Evolutionary conservation across 1,140 invertebrate species (phyloP), one percentile per base, ranked within the genome.

Genomic region (Zophobas atratus): DNA sequence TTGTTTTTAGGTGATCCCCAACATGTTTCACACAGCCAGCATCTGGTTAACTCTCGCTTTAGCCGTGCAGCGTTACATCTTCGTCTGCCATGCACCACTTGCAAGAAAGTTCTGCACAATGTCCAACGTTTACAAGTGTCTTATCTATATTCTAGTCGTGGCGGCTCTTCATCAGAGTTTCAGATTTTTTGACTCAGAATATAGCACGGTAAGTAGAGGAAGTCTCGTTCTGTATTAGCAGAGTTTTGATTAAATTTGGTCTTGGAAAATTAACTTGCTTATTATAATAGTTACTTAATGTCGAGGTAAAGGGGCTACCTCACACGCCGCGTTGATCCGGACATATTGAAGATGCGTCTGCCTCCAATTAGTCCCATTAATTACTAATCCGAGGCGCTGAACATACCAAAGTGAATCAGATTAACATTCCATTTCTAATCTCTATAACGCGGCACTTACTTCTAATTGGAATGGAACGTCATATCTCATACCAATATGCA

Each of bases 1-100:
- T 77, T 77, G 79, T 70, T 87, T 87, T 0, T 87, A 91, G 91
- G 89, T 91, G 55, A 89, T 97, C 78, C 96, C 96, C 0, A 94
- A 94, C 33, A 91, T 97, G 84, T 97, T 97, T 86, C 96, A 97
- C 88, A 97, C 96, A 0, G 94, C 96, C 0, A 97, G 95, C 76
- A 96, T 97, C 55, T 97, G 96, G 95, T 87, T 97, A 76, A 97
- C 96, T 0, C 86, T 97, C 74, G 93, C 94, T 0, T 87, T 98
- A 39, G 96, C 96, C 1, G 92, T 95, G 0, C 96, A 98, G 88
- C 89, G 95, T 77, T 97, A 97, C 87, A 96, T 97, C 77, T 97
- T 97, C 87, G 95, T 97, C 0, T 97, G 96, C 83, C 95, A 97
- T 86, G 94, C 95, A 1, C 93, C 94, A 0, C 90, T 94, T 75